Evolutionary conservation across 2,888 invertebrate genomes (phyloP).

Genomic region (Bellardia pandia): DNA sequence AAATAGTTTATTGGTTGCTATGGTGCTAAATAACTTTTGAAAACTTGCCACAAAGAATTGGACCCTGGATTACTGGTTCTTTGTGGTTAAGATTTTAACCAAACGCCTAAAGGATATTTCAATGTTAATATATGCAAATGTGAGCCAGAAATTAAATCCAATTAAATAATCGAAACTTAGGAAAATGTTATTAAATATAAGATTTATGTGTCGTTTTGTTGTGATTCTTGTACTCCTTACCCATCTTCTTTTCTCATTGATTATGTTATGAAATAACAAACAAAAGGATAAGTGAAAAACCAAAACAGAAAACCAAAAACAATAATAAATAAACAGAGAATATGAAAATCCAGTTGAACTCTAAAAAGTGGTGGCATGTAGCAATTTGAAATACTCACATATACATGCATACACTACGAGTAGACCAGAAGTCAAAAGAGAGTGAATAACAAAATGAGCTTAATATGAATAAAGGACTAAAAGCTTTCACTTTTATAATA

Average conservation of each 20-base stretch:
- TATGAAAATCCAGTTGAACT: neutral
- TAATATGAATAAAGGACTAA: constrained; percentile 10
- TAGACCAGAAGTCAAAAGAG: neutral
- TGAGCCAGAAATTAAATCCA: neutral
- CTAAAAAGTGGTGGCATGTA: neutral
- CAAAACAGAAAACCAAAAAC: constrained; percentile 15
- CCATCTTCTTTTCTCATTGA: neutral
- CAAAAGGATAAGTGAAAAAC: constrained; percentile 7
- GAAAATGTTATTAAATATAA: constrained; percentile 11
- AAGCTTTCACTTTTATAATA: constrained; percentile 15
- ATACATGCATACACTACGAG: neutral
- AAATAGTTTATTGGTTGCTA: constrained; percentile 14
- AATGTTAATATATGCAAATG: constrained; percentile 23
- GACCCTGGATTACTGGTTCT: constrained; percentile 81
- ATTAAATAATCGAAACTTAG: constrained; percentile 57
- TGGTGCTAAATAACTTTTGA: constrained; percentile 12
- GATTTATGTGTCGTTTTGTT: constrained; percentile 39
- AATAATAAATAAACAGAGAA: constrained; percentile 42
- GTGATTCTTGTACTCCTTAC: constrained; percentile 28
- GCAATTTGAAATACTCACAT: neutral
- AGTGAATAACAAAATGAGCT: constrained; percentile 12
- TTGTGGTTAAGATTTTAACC: constrained; percentile 50
- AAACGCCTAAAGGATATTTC: constrained; percentile 26
- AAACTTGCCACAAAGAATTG: constrained; percentile 76
- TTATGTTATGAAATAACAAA: constrained; percentile 18